Evolutionary conservation across 2,113 vertebrate species (phyloP).

Genomic region (Hippocampus comes): DNA sequence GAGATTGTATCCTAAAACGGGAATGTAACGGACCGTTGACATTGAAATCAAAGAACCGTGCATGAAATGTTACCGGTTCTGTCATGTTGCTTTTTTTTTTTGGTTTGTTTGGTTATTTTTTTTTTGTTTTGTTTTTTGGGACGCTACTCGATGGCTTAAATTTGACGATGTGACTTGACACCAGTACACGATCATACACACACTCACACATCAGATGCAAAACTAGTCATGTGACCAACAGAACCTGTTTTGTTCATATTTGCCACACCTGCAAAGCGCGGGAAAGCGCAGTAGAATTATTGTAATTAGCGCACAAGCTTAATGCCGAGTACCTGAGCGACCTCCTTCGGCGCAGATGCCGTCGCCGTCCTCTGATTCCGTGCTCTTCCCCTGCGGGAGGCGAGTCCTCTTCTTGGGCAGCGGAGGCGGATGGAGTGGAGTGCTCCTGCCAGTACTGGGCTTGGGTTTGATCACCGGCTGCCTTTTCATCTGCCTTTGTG

Average conservation of each 20-base stretch:
- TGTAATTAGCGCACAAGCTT: not conserved
- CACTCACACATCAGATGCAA: not conserved
- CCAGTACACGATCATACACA: not conserved
- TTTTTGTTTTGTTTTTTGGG: not conserved
- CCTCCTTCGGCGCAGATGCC: slow-evolving; percentile 27
- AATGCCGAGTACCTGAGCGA: slow-evolving; percentile 61
- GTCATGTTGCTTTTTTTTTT: not conserved
- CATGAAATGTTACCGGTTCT: not conserved
- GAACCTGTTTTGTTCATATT: slow-evolving; percentile 39
- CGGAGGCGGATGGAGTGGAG: slow-evolving; percentile 37
- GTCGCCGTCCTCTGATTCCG: slow-evolving; percentile 18
- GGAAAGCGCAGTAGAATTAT: not conserved
- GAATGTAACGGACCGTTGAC: not conserved
- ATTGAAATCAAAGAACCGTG: not conserved
- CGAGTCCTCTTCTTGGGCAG: slow-evolving; percentile 58
- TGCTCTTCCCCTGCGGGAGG: not conserved
- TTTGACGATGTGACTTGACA: not conserved
- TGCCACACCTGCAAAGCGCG: not conserved
- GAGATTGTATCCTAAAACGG: not conserved
- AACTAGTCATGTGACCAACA: slow-evolving; percentile 9
- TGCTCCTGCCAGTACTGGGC: not conserved
- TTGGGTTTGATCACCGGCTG: slow-evolving; percentile 59
- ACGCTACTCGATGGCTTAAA: not conserved
- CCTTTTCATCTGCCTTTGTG: slow-evolving; percentile 9
- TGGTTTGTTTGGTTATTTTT: not conserved